phyloP scores from a whole-genome alignment of 2,797 vertebrate genomes.

The Sebastes elongatus region DNA sequence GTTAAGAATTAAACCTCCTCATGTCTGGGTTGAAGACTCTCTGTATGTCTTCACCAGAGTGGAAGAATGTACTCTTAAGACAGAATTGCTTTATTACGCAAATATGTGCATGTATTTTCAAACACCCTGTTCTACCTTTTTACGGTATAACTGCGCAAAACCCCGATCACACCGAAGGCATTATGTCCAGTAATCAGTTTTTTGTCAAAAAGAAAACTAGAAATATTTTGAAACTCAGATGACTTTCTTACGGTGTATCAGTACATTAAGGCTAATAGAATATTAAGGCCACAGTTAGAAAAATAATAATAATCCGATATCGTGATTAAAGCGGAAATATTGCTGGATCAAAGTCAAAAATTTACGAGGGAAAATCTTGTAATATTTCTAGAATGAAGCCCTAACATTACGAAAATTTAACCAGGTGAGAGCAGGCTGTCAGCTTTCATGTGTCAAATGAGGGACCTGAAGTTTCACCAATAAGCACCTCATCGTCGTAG shows the following conservation, averaged over 20 bases:
- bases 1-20: conserved; percentile 11
- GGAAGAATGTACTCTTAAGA: background rate
- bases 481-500: too few species aligned
- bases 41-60: background rate
- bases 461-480: too few species aligned
- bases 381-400: too few species aligned
- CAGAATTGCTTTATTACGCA: background rate
- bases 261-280: too few species aligned
- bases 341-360: too few species aligned
- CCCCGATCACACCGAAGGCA: background rate
- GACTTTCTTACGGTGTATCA: background rate
- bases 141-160: background rate
- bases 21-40: background rate
- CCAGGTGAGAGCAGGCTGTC: too few species aligned
- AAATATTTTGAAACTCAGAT: background rate
- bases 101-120: background rate
- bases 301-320: too few species aligned
- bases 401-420: too few species aligned
- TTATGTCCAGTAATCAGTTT: background rate
- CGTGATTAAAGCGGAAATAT: too few species aligned
- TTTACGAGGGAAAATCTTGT: too few species aligned
- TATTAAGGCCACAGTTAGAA: too few species aligned
- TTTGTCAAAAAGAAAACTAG: background rate
- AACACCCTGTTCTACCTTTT: background rate
- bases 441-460: too few species aligned